phyloP scores from a whole-genome alignment of 2,888 invertebrate species.

The Portevinia maculata region DNA sequence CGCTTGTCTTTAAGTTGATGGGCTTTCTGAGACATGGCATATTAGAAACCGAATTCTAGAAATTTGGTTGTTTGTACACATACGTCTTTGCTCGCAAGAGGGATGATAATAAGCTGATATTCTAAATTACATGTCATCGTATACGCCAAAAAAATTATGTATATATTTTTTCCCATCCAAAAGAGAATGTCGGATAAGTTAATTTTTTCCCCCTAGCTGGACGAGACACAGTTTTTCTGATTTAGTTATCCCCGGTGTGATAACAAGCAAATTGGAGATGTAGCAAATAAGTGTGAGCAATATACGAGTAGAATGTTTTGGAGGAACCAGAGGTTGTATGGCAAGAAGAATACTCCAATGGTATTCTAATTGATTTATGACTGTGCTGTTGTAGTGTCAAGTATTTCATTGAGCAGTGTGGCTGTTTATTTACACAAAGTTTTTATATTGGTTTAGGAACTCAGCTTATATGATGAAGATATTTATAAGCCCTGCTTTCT shows the following conservation, averaged over 20 bases:
- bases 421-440: neutral
- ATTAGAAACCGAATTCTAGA: constrained; percentile 28
- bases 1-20: constrained; percentile 73
- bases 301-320: constrained; percentile 29
- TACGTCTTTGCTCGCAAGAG: constrained; percentile 14
- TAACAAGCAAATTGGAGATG: constrained; percentile 62
- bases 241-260: constrained; percentile 39
- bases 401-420: neutral
- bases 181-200: constrained; percentile 45
- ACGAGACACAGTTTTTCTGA: neutral
- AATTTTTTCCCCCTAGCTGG: constrained; percentile 37
- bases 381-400: constrained; percentile 5
- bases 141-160: constrained; percentile 65
- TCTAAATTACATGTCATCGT: constrained; percentile 72
- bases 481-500: neutral
- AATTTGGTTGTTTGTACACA: neutral
- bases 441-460: neutral
- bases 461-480: neutral
- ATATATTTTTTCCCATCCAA: constrained; percentile 12
- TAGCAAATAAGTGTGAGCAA: constrained; percentile 59
- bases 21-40: constrained; percentile 68
- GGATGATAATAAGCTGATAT: constrained; percentile 69
- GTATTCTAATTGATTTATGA: constrained; percentile 63
- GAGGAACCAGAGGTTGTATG: neutral
- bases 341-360: constrained; percentile 28